A percentile compares a stretch with the other conserved stretches of the same genome.
Evolutionary conservation across 1,140 invertebrate species (phyloP).

Genomic region (Ceratina japonica): DNA sequence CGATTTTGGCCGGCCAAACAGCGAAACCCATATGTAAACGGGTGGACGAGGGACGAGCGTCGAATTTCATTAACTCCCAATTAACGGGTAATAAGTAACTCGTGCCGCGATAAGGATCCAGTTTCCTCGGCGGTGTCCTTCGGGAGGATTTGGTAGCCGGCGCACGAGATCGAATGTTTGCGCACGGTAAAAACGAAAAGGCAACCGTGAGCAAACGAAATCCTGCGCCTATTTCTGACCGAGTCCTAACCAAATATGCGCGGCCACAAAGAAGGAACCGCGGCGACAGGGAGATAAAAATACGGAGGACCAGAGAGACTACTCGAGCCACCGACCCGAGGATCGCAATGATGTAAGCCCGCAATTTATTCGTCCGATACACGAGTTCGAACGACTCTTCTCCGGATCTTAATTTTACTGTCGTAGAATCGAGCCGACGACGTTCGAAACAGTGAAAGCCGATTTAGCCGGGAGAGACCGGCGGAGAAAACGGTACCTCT

Average conservation of each 20-base stretch:
- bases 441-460: no score
- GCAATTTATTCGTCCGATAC: no score
- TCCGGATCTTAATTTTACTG: no score
- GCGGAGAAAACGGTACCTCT: no score
- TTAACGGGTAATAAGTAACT: slow-evolving; percentile 52
- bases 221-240: slow-evolving; percentile 70
- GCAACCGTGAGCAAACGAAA: slow-evolving; percentile 69
- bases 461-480: no score
- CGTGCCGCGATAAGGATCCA: slow-evolving; percentile 48
- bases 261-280: slow-evolving; percentile 33
- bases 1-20: slow-evolving; percentile 35
- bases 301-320: no score
- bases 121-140: slow-evolving; percentile 45
- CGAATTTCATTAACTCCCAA: slow-evolving; percentile 52
- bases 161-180: slow-evolving; percentile 51
- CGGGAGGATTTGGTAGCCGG: slow-evolving; percentile 34
- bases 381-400: background rate
- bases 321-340: no score
- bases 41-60: slow-evolving; percentile 34
- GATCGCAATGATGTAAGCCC: no score
- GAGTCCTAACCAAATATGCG: slow-evolving; percentile 73
- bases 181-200: slow-evolving; percentile 57
- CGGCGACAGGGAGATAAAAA: background rate
- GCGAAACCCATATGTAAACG: slow-evolving; percentile 44
- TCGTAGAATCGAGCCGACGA: no score